These are phyloP conservation scores for Oscheius onirici DNA, from an alignment of 2,888 invertebrate species.

Conservation along the genomic window DNA sequence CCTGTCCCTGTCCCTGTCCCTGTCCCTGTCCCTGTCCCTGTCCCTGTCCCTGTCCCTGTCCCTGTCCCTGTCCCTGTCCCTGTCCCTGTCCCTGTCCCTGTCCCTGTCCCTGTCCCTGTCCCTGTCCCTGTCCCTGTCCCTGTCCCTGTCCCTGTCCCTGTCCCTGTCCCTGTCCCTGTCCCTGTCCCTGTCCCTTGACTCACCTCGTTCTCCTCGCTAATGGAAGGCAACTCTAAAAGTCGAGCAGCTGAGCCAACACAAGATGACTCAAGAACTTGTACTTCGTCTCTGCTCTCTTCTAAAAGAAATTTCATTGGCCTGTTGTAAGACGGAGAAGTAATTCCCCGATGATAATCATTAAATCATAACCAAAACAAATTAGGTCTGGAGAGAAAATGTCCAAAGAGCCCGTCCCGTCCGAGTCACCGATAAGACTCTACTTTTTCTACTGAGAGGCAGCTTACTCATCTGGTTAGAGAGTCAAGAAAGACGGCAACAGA, in stretches of 20 bases:
- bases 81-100: not conserved
- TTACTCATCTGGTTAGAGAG: too few species aligned
- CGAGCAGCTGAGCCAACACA: not conserved
- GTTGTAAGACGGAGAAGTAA: not conserved
- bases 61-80: not conserved
- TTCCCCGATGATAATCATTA: too few species aligned
- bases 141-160: not conserved
- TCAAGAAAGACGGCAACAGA: too few species aligned
- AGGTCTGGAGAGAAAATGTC: too few species aligned
- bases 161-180: not conserved
- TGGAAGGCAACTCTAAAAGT: constrained; percentile 15
- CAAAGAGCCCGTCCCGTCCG: too few species aligned
- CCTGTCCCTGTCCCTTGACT: not conserved
- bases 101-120: not conserved
- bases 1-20: not conserved
- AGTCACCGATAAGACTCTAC: not conserved
- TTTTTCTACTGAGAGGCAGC: too few species aligned
- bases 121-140: not conserved
- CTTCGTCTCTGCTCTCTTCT: not conserved
- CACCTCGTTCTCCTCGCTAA: constrained; percentile 28
- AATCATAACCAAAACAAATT: too few species aligned
- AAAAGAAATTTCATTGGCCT: not conserved
- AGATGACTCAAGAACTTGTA: not conserved
- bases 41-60: not conserved
- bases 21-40: not conserved